Conservation (phyloP, 2,113 vertebrate genomes). For the Xiphorhynchus elegans region DNA sequence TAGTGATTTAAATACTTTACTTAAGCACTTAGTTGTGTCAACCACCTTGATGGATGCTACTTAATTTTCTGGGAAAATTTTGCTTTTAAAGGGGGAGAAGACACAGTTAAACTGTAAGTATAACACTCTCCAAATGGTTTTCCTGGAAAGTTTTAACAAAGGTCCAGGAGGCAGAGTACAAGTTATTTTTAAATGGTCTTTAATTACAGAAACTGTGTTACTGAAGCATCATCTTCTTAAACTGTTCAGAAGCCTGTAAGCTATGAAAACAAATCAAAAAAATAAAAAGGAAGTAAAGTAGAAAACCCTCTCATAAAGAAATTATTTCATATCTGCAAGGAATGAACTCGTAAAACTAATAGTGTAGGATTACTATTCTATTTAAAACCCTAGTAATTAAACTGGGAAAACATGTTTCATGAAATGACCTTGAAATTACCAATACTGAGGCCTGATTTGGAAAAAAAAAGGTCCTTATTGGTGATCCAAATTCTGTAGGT, state of each 20-base stretch:
- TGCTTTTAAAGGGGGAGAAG: neutral
- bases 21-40: neutral
- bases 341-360: slow-evolving; percentile 15
- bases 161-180: neutral
- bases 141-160: slow-evolving; percentile 2
- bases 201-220: neutral
- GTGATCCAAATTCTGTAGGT: neutral
- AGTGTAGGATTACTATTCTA: slow-evolving; percentile 4
- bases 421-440: slow-evolving; percentile 31
- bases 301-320: neutral
- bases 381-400: slow-evolving; percentile 32
- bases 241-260: neutral
- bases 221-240: neutral
- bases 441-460: neutral
- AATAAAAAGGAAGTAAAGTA: neutral
- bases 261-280: neutral
- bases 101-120: neutral
- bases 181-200: slow-evolving; percentile 19
- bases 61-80: neutral
- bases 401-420: neutral
- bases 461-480: neutral
- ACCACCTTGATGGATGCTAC: neutral
- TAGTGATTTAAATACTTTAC: neutral
- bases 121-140: neutral
- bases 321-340: slow-evolving; percentile 31